Percentiles rank a stretch among this genome's conserved stretches.
Evolutionary conservation across 1,140 invertebrate genomes (phyloP).

Genomic region (Tetragonula clypearis): DNA sequence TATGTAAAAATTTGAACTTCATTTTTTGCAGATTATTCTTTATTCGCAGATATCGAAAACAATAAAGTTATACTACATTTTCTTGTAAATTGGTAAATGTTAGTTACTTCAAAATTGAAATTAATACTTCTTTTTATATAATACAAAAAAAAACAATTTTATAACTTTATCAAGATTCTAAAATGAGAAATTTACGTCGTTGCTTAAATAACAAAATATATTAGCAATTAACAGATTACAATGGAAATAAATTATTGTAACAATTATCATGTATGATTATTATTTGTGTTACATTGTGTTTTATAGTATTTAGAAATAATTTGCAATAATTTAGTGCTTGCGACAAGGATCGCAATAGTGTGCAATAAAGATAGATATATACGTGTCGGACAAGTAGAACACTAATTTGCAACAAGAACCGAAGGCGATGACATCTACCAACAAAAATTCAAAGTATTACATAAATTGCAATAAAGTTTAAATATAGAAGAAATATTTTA

Average conservation of each 20-base stretch:
- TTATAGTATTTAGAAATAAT: neutral
- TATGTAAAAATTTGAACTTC: neutral
- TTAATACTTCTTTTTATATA: neutral
- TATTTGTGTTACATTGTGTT: neutral
- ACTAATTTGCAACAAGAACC: too few species aligned
- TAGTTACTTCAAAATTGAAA: too few species aligned
- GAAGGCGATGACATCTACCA: too few species aligned
- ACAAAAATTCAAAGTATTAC: too few species aligned
- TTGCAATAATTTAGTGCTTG: neutral
- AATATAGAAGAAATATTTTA: too few species aligned
- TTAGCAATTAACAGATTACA: neutral
- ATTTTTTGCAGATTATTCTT: neutral
- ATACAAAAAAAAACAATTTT: neutral
- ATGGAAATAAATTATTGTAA: neutral
- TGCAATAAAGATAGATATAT: too few species aligned
- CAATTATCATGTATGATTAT: neutral
- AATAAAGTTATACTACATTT: neutral
- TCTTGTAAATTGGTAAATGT: too few species aligned
- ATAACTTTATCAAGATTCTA: neutral
- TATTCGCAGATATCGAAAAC: neutral
- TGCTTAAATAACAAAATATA: neutral
- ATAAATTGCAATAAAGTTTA: too few species aligned
- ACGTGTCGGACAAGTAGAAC: too few species aligned
- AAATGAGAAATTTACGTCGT: neutral
- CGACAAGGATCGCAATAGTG: too few species aligned